Base-by-base conservation (phyloP, 2,888 invertebrate species). In the Ophioninae sp. region DNA sequence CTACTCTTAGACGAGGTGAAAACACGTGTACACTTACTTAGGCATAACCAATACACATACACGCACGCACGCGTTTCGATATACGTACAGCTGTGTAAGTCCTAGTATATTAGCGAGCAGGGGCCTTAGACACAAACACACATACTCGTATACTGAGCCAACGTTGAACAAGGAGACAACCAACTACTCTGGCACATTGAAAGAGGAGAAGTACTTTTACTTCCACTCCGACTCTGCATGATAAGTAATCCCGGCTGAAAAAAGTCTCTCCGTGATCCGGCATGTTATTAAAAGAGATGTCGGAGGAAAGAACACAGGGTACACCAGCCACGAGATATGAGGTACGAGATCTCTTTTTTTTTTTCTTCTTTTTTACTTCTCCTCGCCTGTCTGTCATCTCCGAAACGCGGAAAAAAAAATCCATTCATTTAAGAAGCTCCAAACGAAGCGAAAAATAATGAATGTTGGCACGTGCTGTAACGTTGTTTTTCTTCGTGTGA, bases 1-100 rank as follows among this genome's bases (percentile, higher is more conserved):
- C 57, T 57, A 77, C 68, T 69, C 82, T 85, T 62, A 73, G 68
- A 70, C 77, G 81, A 85, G 86, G 67, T 64, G 79, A 59, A 83
- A 83, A 86, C 86, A 84, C 62, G 37, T 72, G 62, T 82, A 50
- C 13, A 50, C 50, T 50, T 50, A 50, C 50, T 30, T 30, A 30
- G 30, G 44, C 10, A 44, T 3, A 44, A 13, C 10, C 44, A 3
- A 50, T 10, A 50, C 17, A 50, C 17, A 50, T 17, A 17, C 17
- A 50, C 17, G 21, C 5, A 50, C 17, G 13, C 13, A 17, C 17
- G 17, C 3, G 21, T 50, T 17, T 65, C 13, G 17, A 44, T 41
- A 39, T 44, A 61, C 37, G 6, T 61, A 61, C 21, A 10, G 17
- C 21, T 59, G 30, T n/a, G 62, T 30, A 13, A 76, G 65, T 72